Percentiles rank a stretch among this genome's conserved stretches.
These are phyloP conservation scores for Heliconius eleuchia DNA, from an alignment of 1,140 invertebrate species.

Conservation along the genomic window DNA sequence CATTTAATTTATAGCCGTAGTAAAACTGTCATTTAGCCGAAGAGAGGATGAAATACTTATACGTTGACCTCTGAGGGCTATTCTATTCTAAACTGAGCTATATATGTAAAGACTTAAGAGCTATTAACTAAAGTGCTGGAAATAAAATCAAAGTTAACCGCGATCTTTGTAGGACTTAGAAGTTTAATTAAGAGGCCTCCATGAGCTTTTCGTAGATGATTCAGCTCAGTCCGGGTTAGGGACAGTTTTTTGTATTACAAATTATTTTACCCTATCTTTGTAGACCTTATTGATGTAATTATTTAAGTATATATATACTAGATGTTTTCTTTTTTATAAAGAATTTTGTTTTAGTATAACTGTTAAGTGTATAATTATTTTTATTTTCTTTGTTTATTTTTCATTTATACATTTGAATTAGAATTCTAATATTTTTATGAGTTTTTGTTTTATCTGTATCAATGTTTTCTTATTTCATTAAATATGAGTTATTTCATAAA, in stretches of 20 bases:
- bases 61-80: not conserved
- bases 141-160: slow-evolving; percentile 26
- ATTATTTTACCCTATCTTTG: too few species aligned
- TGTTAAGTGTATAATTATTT: too few species aligned
- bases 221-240: not conserved
- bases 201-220: not conserved
- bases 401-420: too few species aligned
- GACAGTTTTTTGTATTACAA: not conserved
- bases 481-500: too few species aligned
- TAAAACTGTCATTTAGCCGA: not conserved
- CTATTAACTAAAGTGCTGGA: not conserved
- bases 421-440: too few species aligned
- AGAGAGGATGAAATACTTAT: not conserved
- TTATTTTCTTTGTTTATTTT: too few species aligned
- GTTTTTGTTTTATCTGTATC: too few species aligned
- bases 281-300: too few species aligned
- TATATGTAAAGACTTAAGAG: not conserved
- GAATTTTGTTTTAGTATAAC: too few species aligned
- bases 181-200: slow-evolving; percentile 30
- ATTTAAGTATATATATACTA: too few species aligned
- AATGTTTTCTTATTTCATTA: too few species aligned
- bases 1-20: not conserved
- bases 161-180: slow-evolving; percentile 24
- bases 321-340: too few species aligned
- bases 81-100: not conserved